Conservation (phyloP, 2,797 vertebrate genomes). For the Pipistrellus pygmaeus region DNA sequence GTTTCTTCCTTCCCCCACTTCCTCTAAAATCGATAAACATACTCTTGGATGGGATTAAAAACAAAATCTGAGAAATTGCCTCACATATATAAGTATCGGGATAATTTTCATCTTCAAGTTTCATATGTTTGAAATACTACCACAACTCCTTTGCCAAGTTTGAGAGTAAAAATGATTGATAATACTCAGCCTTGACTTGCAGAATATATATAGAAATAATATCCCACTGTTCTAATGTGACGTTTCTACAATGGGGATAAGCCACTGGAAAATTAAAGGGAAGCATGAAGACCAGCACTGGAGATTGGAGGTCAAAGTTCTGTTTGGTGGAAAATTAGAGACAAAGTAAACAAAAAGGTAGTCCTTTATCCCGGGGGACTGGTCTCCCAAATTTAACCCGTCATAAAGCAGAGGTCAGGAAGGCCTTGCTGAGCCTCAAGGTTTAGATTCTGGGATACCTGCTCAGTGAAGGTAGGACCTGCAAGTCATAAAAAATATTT, state of each 20-base stretch:
- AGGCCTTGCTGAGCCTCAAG: background rate
- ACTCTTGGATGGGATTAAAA: background rate
- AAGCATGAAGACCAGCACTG: background rate
- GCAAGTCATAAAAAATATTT: background rate
- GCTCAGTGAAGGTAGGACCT: constrained; percentile 1
- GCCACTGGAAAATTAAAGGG: background rate
- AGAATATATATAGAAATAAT: constrained; percentile 12
- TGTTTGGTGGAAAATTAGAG: background rate
- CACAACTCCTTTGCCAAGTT: constrained; percentile 4
- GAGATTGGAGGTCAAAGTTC: background rate
- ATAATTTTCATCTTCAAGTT: constrained; percentile 38
- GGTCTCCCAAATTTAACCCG: background rate
- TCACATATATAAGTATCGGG: background rate
- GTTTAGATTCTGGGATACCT: background rate
- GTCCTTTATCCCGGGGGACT: background rate
- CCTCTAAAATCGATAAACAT: background rate
- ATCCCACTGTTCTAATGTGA: background rate
- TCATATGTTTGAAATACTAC: background rate
- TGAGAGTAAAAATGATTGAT: constrained; percentile 41
- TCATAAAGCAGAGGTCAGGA: background rate
- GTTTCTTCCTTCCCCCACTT: too few relatives aligned
- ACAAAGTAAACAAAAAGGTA: background rate
- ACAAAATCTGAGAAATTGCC: constrained; percentile 33
- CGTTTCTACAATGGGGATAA: constrained; percentile 12
- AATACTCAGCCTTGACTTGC: constrained; percentile 20